A percentile compares a stretch with the other conserved stretches of the same genome.
phyloP scores from a whole-genome alignment of 2,797 vertebrate species.

The Enteromius mattozi region DNA sequence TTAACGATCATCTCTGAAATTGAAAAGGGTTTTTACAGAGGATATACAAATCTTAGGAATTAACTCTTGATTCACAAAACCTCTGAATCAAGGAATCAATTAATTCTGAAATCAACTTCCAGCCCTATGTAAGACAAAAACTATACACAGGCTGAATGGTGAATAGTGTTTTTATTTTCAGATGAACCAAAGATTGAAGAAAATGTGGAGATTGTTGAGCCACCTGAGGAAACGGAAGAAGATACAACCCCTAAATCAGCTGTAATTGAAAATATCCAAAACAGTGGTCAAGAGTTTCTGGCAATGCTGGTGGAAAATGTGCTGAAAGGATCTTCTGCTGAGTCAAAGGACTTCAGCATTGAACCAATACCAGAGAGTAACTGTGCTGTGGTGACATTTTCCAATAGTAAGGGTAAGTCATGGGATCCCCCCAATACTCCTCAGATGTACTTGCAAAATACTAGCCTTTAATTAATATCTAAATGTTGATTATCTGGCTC shows the following conservation, averaged over 20 bases:
- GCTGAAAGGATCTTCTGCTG: conserved; percentile 44
- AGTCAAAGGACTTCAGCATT: conserved; percentile 58
- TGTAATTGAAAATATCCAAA: conserved; percentile 70
- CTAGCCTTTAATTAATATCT: background rate
- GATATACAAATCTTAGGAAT: too few species aligned
- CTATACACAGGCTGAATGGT: too few species aligned
- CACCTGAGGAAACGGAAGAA: conserved; percentile 10
- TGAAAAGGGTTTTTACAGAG: too few species aligned
- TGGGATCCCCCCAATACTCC: too few species aligned
- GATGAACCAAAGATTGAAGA: too few species aligned
- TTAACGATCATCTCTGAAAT: too few species aligned
- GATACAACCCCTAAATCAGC: conserved; percentile 49
- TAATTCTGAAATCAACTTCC: too few species aligned
- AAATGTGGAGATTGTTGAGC: background rate
- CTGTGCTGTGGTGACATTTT: conserved; percentile 74
- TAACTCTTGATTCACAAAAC: too few species aligned
- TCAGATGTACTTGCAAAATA: too few species aligned
- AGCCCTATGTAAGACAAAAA: too few species aligned
- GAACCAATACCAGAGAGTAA: conserved; percentile 69
- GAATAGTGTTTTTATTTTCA: too few species aligned
- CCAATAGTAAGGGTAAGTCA: conserved; percentile 69
- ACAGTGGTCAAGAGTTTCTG: conserved; percentile 59
- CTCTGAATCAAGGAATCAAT: too few species aligned
- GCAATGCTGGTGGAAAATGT: conserved; percentile 78
- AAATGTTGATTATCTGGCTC: background rate